Base-by-base conservation (phyloP, 2,113 vertebrate genomes). In the Saguinus midas region DNA sequence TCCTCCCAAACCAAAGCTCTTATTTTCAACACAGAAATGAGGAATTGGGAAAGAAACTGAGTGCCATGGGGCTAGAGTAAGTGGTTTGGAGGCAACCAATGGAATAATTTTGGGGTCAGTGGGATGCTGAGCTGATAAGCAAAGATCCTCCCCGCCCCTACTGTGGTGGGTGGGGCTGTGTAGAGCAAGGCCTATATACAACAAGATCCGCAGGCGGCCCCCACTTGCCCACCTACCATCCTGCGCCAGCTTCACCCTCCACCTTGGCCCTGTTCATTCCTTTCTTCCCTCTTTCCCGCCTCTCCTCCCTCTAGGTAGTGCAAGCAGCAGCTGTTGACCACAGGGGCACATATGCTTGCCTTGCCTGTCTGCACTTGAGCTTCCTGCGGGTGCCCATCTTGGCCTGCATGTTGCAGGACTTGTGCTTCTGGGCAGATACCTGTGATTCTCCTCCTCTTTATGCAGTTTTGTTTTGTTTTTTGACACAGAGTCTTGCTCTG, bases 281-380 rank as follows among this genome's bases (percentile, higher is more conserved):
- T 68, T n/a, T 94, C 52, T 91, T 76, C 45, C 88, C 14, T 72
- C 25, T 85, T 7, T 48, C 21, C 68, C 29, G 17, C 87, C 21
- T 17, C 8, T 48, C 8, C 32, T 48, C 6, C 25, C 37, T 91
- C 8, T 72, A 84, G 76, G 50, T 45, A 91, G 82, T 80, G 82
- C 90, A 83, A 96, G 73, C 86, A 64, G 20, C 73, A 91, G 40
- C 64, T 94, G 66, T 91, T 80, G 40, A 84, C n/a, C 81, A 76
- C 9, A 76, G 81, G 12, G 61, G 13, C 9, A 84, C 90, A 20
- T 85, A 68, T 48, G 68, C 27, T 90, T 40, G 45, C 58, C 64
- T 87, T 76, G n/a, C 75, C 94, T 43, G 11, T 13, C n/a, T 8
- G 4, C 32, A 3, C 43, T 17, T 48, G 64, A 29, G 66, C 76